phyloP scores from a whole-genome alignment of 2,888 invertebrate species.

The Lapara coniferarum region DNA sequence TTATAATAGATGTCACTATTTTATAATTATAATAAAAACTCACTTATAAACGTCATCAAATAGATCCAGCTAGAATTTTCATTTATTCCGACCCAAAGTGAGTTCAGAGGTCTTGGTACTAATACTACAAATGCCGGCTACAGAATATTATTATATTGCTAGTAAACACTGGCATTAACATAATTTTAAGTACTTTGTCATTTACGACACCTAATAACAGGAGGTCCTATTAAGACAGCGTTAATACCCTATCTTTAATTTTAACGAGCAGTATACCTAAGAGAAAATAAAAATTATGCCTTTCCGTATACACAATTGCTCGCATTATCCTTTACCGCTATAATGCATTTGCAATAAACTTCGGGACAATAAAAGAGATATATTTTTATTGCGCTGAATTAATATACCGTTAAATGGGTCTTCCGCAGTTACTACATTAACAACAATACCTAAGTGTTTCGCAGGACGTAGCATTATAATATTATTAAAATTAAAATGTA shows the following conservation, averaged over 20 bases:
- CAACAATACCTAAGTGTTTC: not conserved
- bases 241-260: slow-evolving; percentile 41
- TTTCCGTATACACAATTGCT: slow-evolving; percentile 19
- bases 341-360: slow-evolving; percentile 20
- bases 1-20: no score
- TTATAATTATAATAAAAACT: no score
- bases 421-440: not conserved
- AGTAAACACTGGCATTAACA: not conserved
- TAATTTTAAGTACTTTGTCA: slow-evolving; percentile 11
- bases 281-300: slow-evolving; percentile 34
- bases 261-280: slow-evolving; percentile 36
- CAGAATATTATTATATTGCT: not conserved
- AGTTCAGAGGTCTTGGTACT: no score
- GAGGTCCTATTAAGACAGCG: slow-evolving; percentile 37
- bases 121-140: not conserved
- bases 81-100: no score
- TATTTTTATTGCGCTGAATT: slow-evolving; percentile 1
- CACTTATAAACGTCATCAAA: no score
- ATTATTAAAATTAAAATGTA: no score
- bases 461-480: no score
- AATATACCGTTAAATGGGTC: slow-evolving; percentile 1
- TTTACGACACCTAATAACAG: slow-evolving; percentile 31
- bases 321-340: slow-evolving; percentile 7
- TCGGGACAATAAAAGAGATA: not conserved
- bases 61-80: no score